Base-by-base conservation (phyloP, 92 coral and sea anemone species). In the Umimayanthus kanabou region DNA sequence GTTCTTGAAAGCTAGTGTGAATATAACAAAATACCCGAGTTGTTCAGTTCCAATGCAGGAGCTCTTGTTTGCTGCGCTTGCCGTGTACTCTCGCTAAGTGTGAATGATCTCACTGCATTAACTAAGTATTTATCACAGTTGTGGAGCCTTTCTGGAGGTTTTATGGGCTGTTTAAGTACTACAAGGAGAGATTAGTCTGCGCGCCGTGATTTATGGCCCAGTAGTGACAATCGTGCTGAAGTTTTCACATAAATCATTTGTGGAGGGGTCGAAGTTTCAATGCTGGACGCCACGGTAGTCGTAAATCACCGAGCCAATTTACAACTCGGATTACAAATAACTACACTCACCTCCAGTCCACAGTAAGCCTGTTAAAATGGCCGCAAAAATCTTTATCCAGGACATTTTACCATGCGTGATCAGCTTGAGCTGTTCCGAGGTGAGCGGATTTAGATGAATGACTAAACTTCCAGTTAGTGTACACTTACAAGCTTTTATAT, bases 71-170 rank as follows among this genome's bases (percentile, higher is more conserved):
- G 75, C 18, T 39, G 37, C 22, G 49, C 30, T 65, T 58, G 30
- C 50, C 49, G 77, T 73, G 78, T 70, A 43, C 66, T 30, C 39
- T 65, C 76, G 23, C 55, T 81, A 83, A 83, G 79, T 83, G 87
- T 83, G 67, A 83, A 83, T 70, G 79, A 78, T 83, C 87, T 83
- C 87, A 83, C 87, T 83, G 77, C 87, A 43, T 83, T 83, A 83
- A 73, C 87, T 69, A 73, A 83, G 87, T 83, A 83, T 83, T 83
- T 69, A 83, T 83, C 78, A 83, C 77, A 83, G 76, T 70, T 83
- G 43, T 83, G 64, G 87, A 83, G 87, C 69, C 42, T 49, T 83
- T 83, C 9, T 70, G 64, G 66, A 14, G 47, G 42, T 40, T 30
- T 83, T 69, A 69, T 22, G 29, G 29, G 14, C 77, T 47, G 39